Conservation (phyloP, 2,888 invertebrate species). For the Zele albiditarsus region DNA sequence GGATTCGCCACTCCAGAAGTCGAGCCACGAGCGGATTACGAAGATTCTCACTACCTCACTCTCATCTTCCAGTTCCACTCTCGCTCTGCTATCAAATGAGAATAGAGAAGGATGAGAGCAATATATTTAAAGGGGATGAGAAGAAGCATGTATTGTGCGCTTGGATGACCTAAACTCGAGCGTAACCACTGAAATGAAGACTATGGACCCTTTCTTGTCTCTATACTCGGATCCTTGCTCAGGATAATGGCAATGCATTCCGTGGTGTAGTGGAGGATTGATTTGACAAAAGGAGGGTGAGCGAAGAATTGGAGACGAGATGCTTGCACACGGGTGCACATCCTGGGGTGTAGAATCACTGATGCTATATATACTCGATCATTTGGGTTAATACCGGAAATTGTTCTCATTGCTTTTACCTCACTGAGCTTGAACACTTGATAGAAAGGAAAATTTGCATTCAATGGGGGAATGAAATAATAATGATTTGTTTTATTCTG, state of each 20-base stretch:
- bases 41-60: neutral
- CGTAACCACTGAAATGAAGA: conserved; percentile 4
- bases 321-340: neutral
- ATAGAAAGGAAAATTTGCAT: neutral
- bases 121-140: neutral
- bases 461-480: neutral
- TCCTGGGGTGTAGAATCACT: neutral
- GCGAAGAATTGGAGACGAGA: neutral
- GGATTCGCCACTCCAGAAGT: conserved; percentile 6
- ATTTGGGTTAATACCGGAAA: neutral
- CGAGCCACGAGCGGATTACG: conserved; percentile 10
- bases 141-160: neutral
- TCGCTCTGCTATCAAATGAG: neutral
- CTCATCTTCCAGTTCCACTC: neutral
- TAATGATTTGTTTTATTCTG: too few relatives aligned
- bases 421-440: neutral
- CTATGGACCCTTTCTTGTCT: neutral
- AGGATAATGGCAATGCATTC: neutral
- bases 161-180: conserved; percentile 4
- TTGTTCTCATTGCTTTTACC: neutral
- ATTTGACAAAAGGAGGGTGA: neutral
- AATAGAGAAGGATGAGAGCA: neutral
- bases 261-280: neutral
- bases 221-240: neutral
- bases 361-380: neutral